A percentile compares a stretch with the other conserved stretches of the same genome.
Conservation (phyloP, 2,113 vertebrate genomes). For the Bos javanicus region DNA sequence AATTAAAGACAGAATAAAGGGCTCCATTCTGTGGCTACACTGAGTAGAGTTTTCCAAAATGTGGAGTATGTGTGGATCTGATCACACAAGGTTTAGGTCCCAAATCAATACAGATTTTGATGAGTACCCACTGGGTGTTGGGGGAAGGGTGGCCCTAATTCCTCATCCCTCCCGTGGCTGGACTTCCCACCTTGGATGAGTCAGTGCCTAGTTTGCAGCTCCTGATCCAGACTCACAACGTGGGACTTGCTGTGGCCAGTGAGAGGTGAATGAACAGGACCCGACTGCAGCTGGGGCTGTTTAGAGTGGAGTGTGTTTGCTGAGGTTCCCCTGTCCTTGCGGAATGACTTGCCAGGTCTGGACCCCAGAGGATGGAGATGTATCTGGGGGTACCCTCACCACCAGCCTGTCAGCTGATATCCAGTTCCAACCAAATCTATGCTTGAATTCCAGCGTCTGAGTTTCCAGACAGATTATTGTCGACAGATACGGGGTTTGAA, state of each 20-base stretch:
- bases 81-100: rapidly evolving
- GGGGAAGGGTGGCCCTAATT: rapidly evolving
- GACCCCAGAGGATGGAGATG: rapidly evolving
- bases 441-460: not conserved
- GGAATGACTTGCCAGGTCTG: rapidly evolving
- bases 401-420: too few species aligned
- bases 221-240: rapidly evolving
- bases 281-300: rapidly evolving
- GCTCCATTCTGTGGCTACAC: rapidly evolving
- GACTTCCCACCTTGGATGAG: too few species aligned
- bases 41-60: not conserved
- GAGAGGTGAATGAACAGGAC: not conserved
- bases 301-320: rapidly evolving
- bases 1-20: not conserved
- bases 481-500: rapidly evolving
- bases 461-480: not conserved
- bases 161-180: rapidly evolving
- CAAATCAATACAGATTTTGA: not conserved
- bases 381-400: too few species aligned
- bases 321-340: not conserved
- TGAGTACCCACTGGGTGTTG: rapidly evolving
- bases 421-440: not conserved
- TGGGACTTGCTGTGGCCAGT: rapidly evolving
- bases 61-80: rapidly evolving
- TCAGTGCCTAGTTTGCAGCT: rapidly evolving